Percentiles rank a stretch among this genome's conserved stretches.
phyloP scores from a whole-genome alignment of 2,113 vertebrate species.

The Nibea coibor region DNA sequence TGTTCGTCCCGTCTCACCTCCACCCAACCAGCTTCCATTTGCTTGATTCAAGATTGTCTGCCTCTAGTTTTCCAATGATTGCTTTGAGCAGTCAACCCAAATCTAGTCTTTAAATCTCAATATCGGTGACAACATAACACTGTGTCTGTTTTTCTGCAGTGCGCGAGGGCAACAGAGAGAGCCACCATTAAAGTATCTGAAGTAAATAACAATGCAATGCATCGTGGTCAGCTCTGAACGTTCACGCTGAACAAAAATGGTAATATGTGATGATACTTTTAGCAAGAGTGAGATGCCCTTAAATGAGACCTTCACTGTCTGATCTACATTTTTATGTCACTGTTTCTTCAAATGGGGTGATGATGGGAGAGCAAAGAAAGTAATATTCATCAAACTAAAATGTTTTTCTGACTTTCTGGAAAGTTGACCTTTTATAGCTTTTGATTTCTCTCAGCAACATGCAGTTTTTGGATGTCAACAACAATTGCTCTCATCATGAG shows the following conservation, averaged over 20 bases:
- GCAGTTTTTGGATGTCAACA: conserved; percentile 18
- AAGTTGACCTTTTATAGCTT: conserved; percentile 18
- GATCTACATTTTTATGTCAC: conserved; percentile 36
- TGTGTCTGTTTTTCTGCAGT: background rate
- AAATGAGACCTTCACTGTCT: conserved; percentile 5
- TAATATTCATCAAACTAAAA: conserved; percentile 7
- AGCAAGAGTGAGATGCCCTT: background rate
- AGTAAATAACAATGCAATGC: background rate
- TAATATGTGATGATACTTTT: background rate
- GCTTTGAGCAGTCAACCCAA: background rate
- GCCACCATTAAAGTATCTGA: background rate
- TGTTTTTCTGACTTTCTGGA: conserved; percentile 1
- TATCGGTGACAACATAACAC: background rate
- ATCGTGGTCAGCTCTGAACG: background rate
- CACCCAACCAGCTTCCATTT: background rate
- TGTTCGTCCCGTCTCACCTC: background rate
- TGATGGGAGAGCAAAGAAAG: conserved; percentile 16
- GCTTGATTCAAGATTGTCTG: background rate
- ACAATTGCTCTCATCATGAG: conserved; percentile 21
- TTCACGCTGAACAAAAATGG: background rate
- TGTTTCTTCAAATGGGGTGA: background rate
- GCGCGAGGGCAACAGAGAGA: background rate
- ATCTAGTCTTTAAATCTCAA: background rate
- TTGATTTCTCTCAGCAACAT: background rate
- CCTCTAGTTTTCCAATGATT: background rate